Base-by-base conservation (phyloP, 2,113 vertebrate genomes). In the Percopsis transmontana region DNA sequence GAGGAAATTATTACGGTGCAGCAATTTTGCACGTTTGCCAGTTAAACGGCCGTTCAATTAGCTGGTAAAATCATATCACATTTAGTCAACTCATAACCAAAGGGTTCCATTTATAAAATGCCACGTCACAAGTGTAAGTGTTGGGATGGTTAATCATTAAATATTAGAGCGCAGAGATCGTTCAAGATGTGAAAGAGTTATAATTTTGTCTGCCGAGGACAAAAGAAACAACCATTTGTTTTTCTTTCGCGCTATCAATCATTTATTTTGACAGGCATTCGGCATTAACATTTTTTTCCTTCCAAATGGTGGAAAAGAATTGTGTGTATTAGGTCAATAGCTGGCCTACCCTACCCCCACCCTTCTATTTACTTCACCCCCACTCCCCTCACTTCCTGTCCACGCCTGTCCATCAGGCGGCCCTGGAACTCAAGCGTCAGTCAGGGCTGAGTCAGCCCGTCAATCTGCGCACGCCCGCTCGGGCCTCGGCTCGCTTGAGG, bases 371-470 rank as follows among this genome's bases (percentile, higher is more conserved):
- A 47, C 9, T 33, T 3, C 24, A 2, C 64, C 38, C n/a, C 18
- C 20, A 23, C 58, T 16, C 21, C 50, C 52, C 55, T 71, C 52
- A 23, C 64, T 62, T 56, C 50, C 61, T 5, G 67, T 76, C 81
- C 72, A 67, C 59, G 53, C 50, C 61, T 5, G 67, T 76, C 81
- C 72, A 67, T 16, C 71, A 50, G 1, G 66, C 60, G 70, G 65
- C 55, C 58, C 14, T 12, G 64, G 54, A 66, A 66, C 72, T 42
- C 21, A 74, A 72, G 38, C 58, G 75, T 82, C 86, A 66, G 48
- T 88, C 84, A 74, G 65, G 57, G 59, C 75, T 77, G 77, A 82
- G 64, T 81, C 77, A 64, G 74, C 51, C 72, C 72, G 85, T 80
- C 82, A 79, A 76, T 87, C 85, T 68, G 27, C 27, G 27, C 27